Evolutionary conservation across 1,140 invertebrate genomes (phyloP), one percentile per base, ranked within the genome.

Genomic region (Hydropsyche tenuis): DNA sequence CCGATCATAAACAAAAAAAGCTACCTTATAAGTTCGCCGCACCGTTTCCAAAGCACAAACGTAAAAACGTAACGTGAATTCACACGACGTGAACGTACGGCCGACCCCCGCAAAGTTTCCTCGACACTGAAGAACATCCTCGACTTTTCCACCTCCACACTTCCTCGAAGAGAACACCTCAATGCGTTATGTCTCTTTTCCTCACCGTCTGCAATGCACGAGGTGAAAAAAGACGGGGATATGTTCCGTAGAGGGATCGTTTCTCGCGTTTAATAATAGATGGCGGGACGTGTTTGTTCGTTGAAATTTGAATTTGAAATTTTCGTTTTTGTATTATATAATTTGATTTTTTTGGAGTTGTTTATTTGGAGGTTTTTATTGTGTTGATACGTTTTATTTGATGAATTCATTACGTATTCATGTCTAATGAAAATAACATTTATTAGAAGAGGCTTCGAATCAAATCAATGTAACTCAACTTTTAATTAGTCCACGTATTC

Each of bases 61-160:
- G 30, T 37, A 37, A 37, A 3, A 37, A 37, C 30, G 30, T 37
- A 37, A 37, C 30, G 30, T 37, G 9, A 37, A 37, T 9, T 37
- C 9, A 4, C 9, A 37, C 3, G 30, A 37, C 3, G 30, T 9
- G 3, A 37, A 37, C 46, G 14, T 23, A 65, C 71, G 5, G 51
- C 37, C 48, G 23, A 65, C 60, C 20, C 11, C 16, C 62, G 14
- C 62, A 20, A 42, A 73, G 43, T 60, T 45, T 42, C 30, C 16
- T 37, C 27, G 25, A 56, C 46, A 65, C 62, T 72, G 69, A 62
- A 62, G 56, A 43, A 60, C 37, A 14, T 72, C 69, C 30, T 16
- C 14, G 53, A 37, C 11, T 18, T 30, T 65, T 65, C 71, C 71
- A 73, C 71, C 71, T 73, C 62, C 71, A 65, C 62, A 65, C 62